Conservation (phyloP, 2,113 vertebrate genomes). For the Protobothrops flavoviridis region DNA sequence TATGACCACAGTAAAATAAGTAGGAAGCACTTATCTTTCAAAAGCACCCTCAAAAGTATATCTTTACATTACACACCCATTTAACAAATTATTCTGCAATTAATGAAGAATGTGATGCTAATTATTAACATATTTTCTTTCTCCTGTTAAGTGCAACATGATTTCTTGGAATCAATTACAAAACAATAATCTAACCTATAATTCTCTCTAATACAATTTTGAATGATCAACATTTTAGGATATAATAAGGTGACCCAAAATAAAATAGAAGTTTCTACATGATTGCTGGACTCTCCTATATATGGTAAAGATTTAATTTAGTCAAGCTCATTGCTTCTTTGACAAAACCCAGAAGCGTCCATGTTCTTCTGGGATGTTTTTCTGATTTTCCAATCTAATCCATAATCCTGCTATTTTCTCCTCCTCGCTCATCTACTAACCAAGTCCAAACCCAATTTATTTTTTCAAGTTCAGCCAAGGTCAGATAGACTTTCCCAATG, state of each 20-base stretch:
- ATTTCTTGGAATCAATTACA: background rate
- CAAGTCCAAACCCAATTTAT: background rate
- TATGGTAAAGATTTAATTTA: background rate
- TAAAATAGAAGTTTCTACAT: background rate
- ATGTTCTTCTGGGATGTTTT: background rate
- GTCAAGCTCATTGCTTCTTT: background rate
- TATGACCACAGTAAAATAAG: background rate
- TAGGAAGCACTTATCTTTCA: background rate
- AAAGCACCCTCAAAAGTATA: no score
- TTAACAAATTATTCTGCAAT: background rate
- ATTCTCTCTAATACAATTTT: background rate
- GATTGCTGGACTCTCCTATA: background rate
- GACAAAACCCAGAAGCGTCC: background rate
- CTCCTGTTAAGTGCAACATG: background rate
- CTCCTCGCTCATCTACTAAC: background rate
- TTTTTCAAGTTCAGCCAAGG: background rate
- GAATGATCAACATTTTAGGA: no score
- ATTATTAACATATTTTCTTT: background rate
- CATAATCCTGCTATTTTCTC: background rate
- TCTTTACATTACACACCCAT: background rate
- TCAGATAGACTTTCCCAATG: background rate
- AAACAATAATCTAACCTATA: background rate
- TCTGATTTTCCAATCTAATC: background rate
- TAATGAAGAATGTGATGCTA: constrained; percentile 1
- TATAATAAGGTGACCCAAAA: background rate